Evolutionary conservation across 2,888 invertebrate species (phyloP).

Genomic region (Euplagia quadripunctaria): DNA sequence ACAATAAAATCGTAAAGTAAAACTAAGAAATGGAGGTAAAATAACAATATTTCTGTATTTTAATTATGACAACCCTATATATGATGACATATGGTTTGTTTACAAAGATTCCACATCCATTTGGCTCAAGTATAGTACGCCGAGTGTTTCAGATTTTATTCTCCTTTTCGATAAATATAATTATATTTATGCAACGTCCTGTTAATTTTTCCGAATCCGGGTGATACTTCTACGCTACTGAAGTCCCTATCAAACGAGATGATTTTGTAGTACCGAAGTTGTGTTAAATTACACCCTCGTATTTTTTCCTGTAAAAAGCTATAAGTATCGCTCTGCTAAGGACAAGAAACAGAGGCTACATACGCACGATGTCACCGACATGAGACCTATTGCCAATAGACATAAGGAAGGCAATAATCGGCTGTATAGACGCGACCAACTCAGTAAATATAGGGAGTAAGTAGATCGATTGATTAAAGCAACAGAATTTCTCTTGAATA

Average conservation of each 20-base stretch:
- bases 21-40: too few relatives aligned
- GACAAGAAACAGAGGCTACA: neutral
- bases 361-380: neutral
- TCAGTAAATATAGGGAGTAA: neutral
- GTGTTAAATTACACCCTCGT: neutral
- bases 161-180: too few relatives aligned
- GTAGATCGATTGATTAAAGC: neutral
- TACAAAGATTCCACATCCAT: too few relatives aligned
- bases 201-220: too few relatives aligned
- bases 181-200: too few relatives aligned
- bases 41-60: too few relatives aligned
- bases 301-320: too few relatives aligned
- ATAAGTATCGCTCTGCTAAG: neutral
- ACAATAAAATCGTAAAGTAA: too few relatives aligned
- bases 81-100: too few relatives aligned
- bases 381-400: neutral
- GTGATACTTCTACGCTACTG: neutral
- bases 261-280: neutral
- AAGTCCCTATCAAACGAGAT: neutral
- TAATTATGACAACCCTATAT: too few relatives aligned
- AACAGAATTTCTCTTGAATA: neutral
- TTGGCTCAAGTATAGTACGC: too few relatives aligned
- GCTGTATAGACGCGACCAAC: neutral
- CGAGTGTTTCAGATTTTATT: too few relatives aligned
- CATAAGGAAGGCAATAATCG: neutral